These are phyloP conservation scores for Microhierax caerulescens DNA, from an alignment of 2,797 vertebrate species.

Conservation along the genomic window DNA sequence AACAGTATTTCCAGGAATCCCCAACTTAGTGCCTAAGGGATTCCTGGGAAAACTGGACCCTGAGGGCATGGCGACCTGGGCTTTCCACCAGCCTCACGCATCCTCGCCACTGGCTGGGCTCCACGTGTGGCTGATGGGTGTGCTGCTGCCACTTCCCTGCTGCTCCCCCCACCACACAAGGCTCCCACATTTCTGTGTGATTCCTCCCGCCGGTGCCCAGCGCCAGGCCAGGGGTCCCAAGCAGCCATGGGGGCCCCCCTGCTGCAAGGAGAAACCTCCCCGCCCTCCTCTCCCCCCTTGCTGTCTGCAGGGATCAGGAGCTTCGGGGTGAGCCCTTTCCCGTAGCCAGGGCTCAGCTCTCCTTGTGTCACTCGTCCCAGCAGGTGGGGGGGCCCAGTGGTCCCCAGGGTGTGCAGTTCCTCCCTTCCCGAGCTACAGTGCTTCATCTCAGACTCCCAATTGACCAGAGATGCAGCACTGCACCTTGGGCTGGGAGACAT, in stretches of 20 bases:
- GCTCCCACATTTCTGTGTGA: not conserved
- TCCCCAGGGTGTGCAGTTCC: conserved; percentile 58
- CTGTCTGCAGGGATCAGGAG: not conserved
- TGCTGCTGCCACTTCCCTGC: not conserved
- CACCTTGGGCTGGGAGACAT: conserved; percentile 91
- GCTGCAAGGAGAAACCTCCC: not conserved
- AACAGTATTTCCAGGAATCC: conserved; percentile 99
- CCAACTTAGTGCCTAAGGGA: conserved; percentile 92
- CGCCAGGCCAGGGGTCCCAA: accelerated
- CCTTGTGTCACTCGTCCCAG: not conserved
- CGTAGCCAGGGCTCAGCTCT: not conserved
- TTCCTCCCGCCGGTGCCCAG: not conserved
- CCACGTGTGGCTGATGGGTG: accelerated
- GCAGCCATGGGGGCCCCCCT: not conserved
- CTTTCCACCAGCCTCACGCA: accelerated
- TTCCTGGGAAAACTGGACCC: conserved; percentile 99
- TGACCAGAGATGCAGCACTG: conserved; percentile 99
- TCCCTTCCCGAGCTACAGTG: conserved; percentile 99
- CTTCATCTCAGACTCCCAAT: conserved; percentile 99
- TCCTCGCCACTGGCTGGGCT: not conserved
- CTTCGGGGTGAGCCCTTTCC: not conserved
- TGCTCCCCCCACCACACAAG: too few relatives aligned
- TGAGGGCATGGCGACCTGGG: conserved; percentile 83
- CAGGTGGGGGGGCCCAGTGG: accelerated
- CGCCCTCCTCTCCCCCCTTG: not conserved